A percentile compares a stretch with the other conserved stretches of the same genome.
Evolutionary conservation across 2,113 vertebrate genomes (phyloP).

Genomic region (Tenrec ecaudatus): DNA sequence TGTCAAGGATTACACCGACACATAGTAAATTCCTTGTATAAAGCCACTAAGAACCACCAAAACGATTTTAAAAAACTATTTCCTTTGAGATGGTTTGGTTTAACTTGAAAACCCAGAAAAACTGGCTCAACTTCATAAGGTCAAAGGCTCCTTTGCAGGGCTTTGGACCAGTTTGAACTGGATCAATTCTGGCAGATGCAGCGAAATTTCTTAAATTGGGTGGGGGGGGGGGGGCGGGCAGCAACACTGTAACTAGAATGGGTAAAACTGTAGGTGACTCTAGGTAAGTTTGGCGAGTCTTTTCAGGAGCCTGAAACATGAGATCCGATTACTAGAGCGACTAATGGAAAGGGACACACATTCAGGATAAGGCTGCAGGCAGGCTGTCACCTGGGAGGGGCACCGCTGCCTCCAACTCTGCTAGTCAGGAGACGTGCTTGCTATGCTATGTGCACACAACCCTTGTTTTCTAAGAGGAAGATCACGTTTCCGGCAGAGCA

Average conservation of each 20-base stretch:
- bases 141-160: not conserved
- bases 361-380: not conserved
- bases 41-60: not conserved
- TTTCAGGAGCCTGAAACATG: not conserved
- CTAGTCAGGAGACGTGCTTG: not conserved
- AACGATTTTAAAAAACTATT: not conserved
- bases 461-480: not conserved
- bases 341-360: not conserved
- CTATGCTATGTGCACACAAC: too few species aligned
- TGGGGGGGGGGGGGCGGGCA: too few species aligned
- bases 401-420: not conserved
- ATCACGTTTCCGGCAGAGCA: not conserved
- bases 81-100: not conserved
- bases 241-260: too few species aligned
- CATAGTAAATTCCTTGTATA: not conserved
- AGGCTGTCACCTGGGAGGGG: too few species aligned
- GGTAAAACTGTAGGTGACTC: not conserved
- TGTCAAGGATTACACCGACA: constrained; percentile 24
- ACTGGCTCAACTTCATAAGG: constrained; percentile 1
- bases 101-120: constrained; percentile 39
- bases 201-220: too few species aligned
- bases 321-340: not conserved
- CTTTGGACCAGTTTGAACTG: not conserved
- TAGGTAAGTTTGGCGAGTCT: too few species aligned
- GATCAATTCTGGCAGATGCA: too few species aligned